Evolutionary conservation across 2,113 vertebrate genomes (phyloP), one percentile per base, ranked within the genome.

Genomic region (Cottus gobio): DNA sequence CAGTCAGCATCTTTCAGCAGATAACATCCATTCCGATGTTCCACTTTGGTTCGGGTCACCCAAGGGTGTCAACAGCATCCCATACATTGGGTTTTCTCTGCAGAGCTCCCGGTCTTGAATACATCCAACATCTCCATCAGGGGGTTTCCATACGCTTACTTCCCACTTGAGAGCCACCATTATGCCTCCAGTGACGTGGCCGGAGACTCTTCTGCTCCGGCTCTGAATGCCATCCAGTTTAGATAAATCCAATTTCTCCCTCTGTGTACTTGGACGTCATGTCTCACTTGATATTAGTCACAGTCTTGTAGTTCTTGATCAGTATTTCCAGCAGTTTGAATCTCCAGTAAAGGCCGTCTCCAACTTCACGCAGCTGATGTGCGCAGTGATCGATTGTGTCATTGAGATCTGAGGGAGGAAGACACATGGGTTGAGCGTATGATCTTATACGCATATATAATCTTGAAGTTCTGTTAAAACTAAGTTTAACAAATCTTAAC

Each of bases 281-380:
- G 24, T 65, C 26, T 91, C 91, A 91, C 44, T 77, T 90, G 65
- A 86, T 62, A 12, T 82, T 77, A 2, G 54, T 60, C 0, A 80
- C 71, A 22, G 74, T 84, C 54, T 84, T 79, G 84, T 91, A 92
- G 79, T 90, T 90, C 46, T 66, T 88, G 37, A 82, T 68, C 34
- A 94, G 84, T 7, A 94, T 82, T 64, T 90, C 85, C 84, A 94
- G 73, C 39, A 94, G 80, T 16, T 88, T 88, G 86, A 89, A 88
- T 37, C 48, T 91, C 93, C 92, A 94, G 86, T 89, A 79, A 2
- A 94, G 72, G 6, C 37, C 2, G 57, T 95, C 94, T 20, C 94
- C 94, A 3, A 87, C 7, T 0, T 83, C 57, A 5, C 92, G 90
- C 2, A 95, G 79, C 85, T 91, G 81, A 0, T 2, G 69, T 0